Evolutionary conservation across 2,888 invertebrate genomes (phyloP).

Genomic region (Drosophila borborema): DNA sequence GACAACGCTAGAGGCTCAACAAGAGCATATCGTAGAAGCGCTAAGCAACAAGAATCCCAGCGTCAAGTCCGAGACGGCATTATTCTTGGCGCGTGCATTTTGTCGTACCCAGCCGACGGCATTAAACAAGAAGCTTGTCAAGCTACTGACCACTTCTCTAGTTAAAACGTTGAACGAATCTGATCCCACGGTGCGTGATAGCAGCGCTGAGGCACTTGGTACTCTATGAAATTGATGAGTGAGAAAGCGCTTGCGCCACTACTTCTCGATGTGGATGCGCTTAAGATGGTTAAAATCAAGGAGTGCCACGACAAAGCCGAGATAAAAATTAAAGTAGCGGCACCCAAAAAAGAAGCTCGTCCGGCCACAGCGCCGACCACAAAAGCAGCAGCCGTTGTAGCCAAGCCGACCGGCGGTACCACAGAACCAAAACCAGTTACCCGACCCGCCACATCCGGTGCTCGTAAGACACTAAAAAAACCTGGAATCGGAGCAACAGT

Average conservation of each 20-base stretch:
- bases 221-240: conserved; percentile 96
- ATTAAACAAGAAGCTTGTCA: conserved; percentile 95
- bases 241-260: conserved; percentile 95
- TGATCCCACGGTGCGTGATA: conserved; percentile 96
- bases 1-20: conserved; percentile 92
- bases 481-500: conserved; percentile 38
- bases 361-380: conserved; percentile 83
- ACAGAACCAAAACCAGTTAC: conserved; percentile 80
- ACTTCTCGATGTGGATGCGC: conserved; percentile 93
- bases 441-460: conserved; percentile 78
- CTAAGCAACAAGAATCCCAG: conserved; percentile 96
- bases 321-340: conserved; percentile 90
- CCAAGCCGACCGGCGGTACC: conserved; percentile 79
- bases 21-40: conserved; percentile 94
- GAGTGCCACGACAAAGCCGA: conserved; percentile 97
- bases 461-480: conserved; percentile 44
- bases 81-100: conserved; percentile 93
- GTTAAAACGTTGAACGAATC: conserved; percentile 88
- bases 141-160: conserved; percentile 91
- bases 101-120: conserved; percentile 92
- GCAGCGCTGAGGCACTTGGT: conserved; percentile 96
- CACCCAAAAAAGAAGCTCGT: conserved; percentile 86
- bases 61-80: conserved; percentile 94
- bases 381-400: conserved; percentile 80
- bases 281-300: conserved; percentile 97